phyloP scores from a whole-genome alignment of 1,140 invertebrate species.

The Palaemon carinicauda region DNA sequence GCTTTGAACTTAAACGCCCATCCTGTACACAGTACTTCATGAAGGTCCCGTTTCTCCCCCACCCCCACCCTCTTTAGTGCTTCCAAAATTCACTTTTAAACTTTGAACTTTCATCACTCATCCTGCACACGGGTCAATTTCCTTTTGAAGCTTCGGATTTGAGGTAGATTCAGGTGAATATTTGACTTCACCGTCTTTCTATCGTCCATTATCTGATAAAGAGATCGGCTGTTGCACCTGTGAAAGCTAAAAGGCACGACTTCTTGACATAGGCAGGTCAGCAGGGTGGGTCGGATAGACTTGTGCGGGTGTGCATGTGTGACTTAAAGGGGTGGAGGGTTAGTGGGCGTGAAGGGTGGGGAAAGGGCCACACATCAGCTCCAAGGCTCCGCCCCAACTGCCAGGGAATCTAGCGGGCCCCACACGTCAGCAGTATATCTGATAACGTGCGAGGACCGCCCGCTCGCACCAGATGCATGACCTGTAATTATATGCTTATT shows the following conservation, averaged over 20 bases:
- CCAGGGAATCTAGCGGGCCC: slow-evolving; percentile 7
- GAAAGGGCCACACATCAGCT: slow-evolving; percentile 38
- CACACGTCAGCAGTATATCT: slow-evolving; percentile 35
- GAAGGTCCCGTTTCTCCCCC: no score
- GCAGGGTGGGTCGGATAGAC: not conserved
- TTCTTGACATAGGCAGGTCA: not conserved
- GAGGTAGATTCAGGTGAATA: no score
- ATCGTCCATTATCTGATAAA: no score
- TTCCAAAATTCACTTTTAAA: no score
- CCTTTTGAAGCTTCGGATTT: no score
- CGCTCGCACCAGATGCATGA: slow-evolving; percentile 27
- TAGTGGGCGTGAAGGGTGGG: not conserved
- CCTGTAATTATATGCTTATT: slow-evolving; percentile 38
- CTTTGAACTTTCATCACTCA: no score
- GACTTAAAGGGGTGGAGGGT: not conserved
- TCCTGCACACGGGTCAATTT: no score
- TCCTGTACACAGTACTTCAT: no score
- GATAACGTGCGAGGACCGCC: slow-evolving; percentile 28
- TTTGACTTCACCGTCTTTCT: no score
- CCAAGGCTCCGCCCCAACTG: slow-evolving; percentile 28
- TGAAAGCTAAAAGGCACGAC: not conserved
- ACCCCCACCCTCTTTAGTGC: no score
- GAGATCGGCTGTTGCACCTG: no score
- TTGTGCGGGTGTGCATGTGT: not conserved
- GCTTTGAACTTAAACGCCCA: no score